A percentile compares a stretch with the other conserved stretches of the same genome.
These are phyloP conservation scores for Hormaphis cornu DNA, from an alignment of 1,140 invertebrate genomes.

Conservation along the genomic window DNA sequence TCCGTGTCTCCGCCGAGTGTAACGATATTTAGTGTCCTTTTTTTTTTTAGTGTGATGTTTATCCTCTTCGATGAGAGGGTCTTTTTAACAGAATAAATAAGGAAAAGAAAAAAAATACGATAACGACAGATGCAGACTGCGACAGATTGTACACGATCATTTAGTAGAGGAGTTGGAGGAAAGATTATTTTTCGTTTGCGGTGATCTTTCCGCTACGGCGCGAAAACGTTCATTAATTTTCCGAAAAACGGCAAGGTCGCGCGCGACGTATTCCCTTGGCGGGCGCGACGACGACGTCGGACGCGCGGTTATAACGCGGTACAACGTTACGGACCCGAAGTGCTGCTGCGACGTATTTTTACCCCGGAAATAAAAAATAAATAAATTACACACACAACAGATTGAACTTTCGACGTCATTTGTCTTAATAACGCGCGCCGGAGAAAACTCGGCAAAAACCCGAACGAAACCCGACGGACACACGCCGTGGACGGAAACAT, in stretches of 20 bases:
- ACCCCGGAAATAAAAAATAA: not conserved
- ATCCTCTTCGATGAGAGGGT: too few species aligned
- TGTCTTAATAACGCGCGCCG: conserved; percentile 11
- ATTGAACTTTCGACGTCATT: conserved; percentile 21
- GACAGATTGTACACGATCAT: too few species aligned
- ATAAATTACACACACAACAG: not conserved
- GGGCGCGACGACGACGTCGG: not conserved
- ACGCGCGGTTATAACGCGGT: not conserved
- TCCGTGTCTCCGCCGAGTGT: too few species aligned
- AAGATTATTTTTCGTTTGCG: too few species aligned
- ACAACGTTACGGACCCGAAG: too few species aligned
- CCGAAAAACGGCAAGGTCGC: not conserved
- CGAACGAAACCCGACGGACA: not conserved
- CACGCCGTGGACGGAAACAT: conserved; percentile 2
- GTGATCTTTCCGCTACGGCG: too few species aligned
- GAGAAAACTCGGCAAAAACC: not conserved
- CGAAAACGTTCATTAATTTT: conserved; percentile 1
- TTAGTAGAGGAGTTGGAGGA: too few species aligned
- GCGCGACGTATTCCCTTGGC: not conserved
- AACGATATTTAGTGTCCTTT: too few species aligned
- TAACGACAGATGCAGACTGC: too few species aligned
- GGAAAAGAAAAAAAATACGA: too few species aligned
- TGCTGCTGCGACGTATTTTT: not conserved
- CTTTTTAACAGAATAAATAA: too few species aligned
- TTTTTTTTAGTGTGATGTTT: too few species aligned